Evolutionary conservation across 2,797 vertebrate species (phyloP).

Genomic region (Vespertilio murinus): DNA sequence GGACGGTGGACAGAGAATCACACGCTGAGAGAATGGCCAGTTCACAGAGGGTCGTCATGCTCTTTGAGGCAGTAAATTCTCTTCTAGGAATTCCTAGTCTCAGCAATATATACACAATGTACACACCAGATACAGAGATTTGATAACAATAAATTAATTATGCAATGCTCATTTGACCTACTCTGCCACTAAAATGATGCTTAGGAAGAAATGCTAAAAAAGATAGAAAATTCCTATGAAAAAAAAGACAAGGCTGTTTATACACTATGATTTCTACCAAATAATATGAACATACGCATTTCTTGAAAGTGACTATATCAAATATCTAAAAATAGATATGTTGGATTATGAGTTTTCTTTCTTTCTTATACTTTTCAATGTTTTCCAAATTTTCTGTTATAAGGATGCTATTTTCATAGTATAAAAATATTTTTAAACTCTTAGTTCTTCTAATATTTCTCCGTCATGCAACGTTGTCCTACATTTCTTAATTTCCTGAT

Average conservation of each 20-base stretch:
- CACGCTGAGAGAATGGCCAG: neutral
- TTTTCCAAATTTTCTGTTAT: neutral
- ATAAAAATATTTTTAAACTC: neutral
- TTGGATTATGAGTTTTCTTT: neutral
- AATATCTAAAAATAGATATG: neutral
- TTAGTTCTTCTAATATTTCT: neutral
- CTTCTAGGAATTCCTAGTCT: neutral
- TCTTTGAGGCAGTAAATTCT: neutral
- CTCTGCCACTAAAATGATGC: neutral
- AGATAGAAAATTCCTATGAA: neutral
- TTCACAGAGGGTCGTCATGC: neutral
- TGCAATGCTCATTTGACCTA: neutral
- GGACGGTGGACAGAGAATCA: neutral
- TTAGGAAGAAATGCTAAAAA: neutral
- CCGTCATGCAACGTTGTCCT: neutral
- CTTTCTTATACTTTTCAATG: neutral
- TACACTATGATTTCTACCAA: neutral
- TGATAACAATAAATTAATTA: neutral
- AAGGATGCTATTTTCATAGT: neutral
- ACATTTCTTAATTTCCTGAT: neutral
- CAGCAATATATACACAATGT: neutral
- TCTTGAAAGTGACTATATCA: neutral
- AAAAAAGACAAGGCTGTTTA: neutral
- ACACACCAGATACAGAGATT: neutral
- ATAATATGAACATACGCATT: neutral